phyloP scores from a whole-genome alignment of 2,113 vertebrate genomes.

The Lepisosteus osseus region DNA sequence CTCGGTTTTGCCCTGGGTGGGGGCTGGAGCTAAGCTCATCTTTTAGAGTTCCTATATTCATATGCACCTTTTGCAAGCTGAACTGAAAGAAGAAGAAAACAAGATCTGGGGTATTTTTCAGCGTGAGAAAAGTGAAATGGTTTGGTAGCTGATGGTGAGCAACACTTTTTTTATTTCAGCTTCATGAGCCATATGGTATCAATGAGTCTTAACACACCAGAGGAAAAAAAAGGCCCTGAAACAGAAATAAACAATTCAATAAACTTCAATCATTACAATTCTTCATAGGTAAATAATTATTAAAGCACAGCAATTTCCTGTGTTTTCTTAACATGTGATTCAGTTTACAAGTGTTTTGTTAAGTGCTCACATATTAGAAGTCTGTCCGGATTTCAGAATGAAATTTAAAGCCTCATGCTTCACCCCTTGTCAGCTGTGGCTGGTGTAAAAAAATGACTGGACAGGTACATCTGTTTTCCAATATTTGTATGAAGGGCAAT shows the following conservation, averaged over 20 bases:
- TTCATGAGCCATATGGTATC: conserved; percentile 40
- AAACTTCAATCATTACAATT: conserved; percentile 25
- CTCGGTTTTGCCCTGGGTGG: conserved; percentile 10
- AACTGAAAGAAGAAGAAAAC: not conserved
- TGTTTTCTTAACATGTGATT: not conserved
- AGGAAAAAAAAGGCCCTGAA: conserved; percentile 19
- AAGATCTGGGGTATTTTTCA: too few relatives aligned
- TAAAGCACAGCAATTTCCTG: conserved; percentile 7
- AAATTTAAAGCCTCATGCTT: too few relatives aligned
- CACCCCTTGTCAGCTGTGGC: too few relatives aligned
- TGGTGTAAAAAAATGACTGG: too few relatives aligned
- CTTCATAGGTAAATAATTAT: conserved; percentile 35
- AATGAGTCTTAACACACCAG: conserved; percentile 39
- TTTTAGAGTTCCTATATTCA: not conserved
- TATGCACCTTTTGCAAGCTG: not conserved
- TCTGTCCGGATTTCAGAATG: too few relatives aligned
- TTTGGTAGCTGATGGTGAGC: conserved; percentile 2
- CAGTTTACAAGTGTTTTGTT: too few relatives aligned
- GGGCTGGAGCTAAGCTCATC: not conserved
- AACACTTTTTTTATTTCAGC: conserved; percentile 22
- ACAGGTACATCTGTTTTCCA: too few relatives aligned
- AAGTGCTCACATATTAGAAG: too few relatives aligned
- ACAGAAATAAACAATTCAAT: conserved; percentile 37
- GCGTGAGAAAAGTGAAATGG: too few relatives aligned
- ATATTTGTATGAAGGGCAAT: too few relatives aligned